phyloP scores from a whole-genome alignment of 2,113 vertebrate species.

The Todiramphus chloris region DNA sequence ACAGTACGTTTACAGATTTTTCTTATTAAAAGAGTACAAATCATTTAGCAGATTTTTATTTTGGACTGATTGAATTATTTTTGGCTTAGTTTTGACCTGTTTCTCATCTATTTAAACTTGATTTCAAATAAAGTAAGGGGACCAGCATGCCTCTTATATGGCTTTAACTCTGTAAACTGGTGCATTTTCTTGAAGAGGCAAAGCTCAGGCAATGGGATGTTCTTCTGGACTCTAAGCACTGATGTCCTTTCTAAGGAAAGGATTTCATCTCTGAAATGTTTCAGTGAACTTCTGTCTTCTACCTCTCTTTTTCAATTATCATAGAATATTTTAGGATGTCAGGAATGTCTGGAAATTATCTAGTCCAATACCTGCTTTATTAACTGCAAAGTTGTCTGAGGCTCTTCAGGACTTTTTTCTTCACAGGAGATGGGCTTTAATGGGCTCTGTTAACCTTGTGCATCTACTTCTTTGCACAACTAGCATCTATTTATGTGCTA shows the following conservation, averaged over 20 bases:
- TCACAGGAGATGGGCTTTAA: background rate
- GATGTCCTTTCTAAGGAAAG: background rate
- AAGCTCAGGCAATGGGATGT: background rate
- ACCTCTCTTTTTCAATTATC: background rate
- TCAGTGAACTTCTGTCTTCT: background rate
- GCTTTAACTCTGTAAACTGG: background rate
- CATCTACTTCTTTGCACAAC: background rate
- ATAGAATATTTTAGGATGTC: background rate
- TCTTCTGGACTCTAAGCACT: background rate
- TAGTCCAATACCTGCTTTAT: background rate
- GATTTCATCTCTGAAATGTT: background rate
- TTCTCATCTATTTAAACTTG: background rate
- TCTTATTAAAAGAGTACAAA: background rate
- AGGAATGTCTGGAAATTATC: background rate
- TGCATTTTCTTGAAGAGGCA: background rate
- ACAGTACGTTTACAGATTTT: background rate
- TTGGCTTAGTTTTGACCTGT: background rate
- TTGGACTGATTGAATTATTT: background rate
- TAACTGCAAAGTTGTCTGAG: background rate
- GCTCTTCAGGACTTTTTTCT: background rate
- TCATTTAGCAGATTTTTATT: background rate
- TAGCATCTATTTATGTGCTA: background rate
- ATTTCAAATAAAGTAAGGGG: background rate
- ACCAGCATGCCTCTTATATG: background rate
- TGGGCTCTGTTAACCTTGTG: background rate